phyloP scores from a whole-genome alignment of 2,113 vertebrate species.

The Plecturocebus donacophilus region DNA sequence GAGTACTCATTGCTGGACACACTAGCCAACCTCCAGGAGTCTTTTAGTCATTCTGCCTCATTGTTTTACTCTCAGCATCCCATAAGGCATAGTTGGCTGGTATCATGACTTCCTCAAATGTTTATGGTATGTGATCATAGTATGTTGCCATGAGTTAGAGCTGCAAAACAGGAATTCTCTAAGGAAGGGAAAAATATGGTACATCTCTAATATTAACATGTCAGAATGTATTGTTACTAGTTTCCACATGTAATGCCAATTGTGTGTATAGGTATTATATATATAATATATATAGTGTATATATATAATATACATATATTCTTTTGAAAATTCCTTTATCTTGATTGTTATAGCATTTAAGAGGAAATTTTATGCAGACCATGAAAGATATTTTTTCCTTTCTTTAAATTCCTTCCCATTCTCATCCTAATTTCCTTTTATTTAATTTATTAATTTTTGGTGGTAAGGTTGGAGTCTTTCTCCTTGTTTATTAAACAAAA shows the following conservation, averaged over 20 bases:
- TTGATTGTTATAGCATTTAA: constrained; percentile 40
- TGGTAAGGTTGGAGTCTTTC: background rate
- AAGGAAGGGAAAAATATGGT: background rate
- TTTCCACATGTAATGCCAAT: background rate
- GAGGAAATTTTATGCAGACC: background rate
- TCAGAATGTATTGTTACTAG: background rate
- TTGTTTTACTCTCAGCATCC: background rate
- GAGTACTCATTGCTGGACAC: background rate
- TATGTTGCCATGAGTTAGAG: background rate
- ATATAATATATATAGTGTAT: no score
- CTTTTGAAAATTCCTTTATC: constrained; percentile 46
- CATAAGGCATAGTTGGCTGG: background rate
- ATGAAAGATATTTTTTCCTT: background rate
- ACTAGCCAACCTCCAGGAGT: background rate
- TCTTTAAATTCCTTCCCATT: background rate
- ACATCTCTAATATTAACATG: constrained; percentile 23
- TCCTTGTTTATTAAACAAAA: constrained; percentile 26
- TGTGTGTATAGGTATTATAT: background rate
- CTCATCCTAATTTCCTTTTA: background rate
- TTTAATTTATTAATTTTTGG: background rate
- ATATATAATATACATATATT: no score
- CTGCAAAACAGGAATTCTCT: background rate
- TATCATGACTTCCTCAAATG: background rate
- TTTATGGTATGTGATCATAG: background rate
- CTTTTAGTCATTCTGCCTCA: background rate